These are phyloP conservation scores for Leptosomus discolor DNA, from an alignment of 2,113 vertebrate genomes.

Conservation along the genomic window DNA sequence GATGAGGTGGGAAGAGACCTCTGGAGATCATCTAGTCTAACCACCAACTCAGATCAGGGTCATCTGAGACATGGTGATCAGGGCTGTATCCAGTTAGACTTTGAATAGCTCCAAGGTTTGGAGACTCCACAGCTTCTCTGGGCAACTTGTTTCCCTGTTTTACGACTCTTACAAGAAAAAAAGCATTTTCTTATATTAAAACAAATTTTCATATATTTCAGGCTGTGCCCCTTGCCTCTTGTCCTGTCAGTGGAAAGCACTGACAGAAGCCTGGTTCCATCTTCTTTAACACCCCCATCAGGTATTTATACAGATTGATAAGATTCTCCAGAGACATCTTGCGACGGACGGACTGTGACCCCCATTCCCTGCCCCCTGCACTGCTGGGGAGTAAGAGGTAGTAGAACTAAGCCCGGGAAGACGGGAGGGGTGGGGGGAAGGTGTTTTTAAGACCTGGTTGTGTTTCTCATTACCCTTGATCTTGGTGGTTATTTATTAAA, in stretches of 20 bases:
- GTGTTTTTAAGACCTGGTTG: too few species aligned
- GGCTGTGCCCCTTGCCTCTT: not conserved
- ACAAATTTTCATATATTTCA: not conserved
- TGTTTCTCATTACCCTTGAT: too few species aligned
- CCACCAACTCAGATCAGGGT: not conserved
- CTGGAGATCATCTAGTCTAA: not conserved
- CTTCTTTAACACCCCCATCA: not conserved
- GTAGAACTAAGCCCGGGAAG: too few species aligned
- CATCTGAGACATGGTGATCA: not conserved
- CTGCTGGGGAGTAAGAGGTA: too few species aligned
- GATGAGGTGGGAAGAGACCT: not conserved
- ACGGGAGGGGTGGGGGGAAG: too few species aligned
- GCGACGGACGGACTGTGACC: too few species aligned
- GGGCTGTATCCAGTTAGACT: not conserved
- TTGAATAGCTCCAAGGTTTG: not conserved
- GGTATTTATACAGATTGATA: not conserved
- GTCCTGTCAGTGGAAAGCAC: not conserved
- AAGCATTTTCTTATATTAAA: not conserved
- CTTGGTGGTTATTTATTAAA: too few species aligned
- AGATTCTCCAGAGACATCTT: too few species aligned
- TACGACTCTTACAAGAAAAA: not conserved
- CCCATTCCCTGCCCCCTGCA: too few species aligned
- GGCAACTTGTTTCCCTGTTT: fast-evolving
- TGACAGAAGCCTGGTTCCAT: not conserved
- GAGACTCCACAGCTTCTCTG: not conserved